These are phyloP conservation scores for Leptopilina clavipes DNA, from an alignment of 1,140 invertebrate species.

Conservation along the genomic window DNA sequence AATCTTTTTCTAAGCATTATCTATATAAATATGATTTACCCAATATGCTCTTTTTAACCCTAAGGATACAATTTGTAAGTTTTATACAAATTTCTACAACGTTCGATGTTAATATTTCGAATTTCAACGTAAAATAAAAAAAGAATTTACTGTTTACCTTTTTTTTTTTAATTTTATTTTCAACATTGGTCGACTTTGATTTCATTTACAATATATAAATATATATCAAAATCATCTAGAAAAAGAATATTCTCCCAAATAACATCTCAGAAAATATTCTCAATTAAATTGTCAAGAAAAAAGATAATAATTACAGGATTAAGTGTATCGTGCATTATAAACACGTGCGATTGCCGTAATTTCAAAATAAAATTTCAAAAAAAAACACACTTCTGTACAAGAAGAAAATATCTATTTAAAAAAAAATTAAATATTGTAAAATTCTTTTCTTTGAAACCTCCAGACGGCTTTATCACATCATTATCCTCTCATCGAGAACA, in stretches of 20 bases:
- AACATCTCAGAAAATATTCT: not conserved
- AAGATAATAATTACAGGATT: conserved; percentile 7
- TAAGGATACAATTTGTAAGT: conserved; percentile 6
- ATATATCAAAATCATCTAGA: conserved; percentile 3
- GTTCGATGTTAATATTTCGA: conserved; percentile 12
- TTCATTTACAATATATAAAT: not conserved
- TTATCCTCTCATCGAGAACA: conserved; percentile 7
- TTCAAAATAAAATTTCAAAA: not conserved
- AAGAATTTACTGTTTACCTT: too few species aligned
- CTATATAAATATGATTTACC: conserved; percentile 26
- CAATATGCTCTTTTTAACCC: not conserved
- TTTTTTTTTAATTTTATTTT: too few species aligned
- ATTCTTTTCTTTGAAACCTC: conserved; percentile 16
- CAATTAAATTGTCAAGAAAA: not conserved
- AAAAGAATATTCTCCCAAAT: not conserved
- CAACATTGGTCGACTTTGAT: too few species aligned
- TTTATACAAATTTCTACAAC: conserved; percentile 29
- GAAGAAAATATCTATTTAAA: not conserved
- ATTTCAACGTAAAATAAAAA: not conserved
- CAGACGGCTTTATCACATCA: conserved; percentile 18
- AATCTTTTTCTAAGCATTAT: not conserved
- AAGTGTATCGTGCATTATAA: conserved; percentile 1
- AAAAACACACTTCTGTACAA: conserved; percentile 15
- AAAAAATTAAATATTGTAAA: conserved; percentile 12
- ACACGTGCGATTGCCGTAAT: conserved; percentile 8